Conservation (phyloP, 2,888 invertebrate genomes). For the Amphimallon solstitiale region DNA sequence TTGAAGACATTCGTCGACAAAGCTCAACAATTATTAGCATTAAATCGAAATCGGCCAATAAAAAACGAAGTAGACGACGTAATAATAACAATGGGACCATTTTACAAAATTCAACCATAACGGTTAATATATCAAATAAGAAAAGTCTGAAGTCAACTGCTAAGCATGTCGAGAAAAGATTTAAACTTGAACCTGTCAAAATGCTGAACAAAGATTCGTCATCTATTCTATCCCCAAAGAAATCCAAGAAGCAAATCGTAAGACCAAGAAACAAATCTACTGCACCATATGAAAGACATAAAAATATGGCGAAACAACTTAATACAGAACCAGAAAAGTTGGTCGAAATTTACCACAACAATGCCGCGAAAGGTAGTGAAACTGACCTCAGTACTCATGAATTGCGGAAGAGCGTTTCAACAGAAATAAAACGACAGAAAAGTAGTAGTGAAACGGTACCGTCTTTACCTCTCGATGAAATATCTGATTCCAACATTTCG, state of each 20-base stretch:
- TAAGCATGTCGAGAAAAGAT: slow-evolving; percentile 43
- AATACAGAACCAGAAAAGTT: slow-evolving; percentile 50
- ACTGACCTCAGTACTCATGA: slow-evolving; percentile 53
- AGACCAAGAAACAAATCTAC: slow-evolving; percentile 26
- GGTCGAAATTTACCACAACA: slow-evolving; percentile 62
- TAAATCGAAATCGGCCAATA: slow-evolving; percentile 36
- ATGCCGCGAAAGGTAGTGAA: slow-evolving; percentile 56
- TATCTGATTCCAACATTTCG: slow-evolving; percentile 11
- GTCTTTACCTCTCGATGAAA: slow-evolving; percentile 26
- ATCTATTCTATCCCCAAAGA: slow-evolving; percentile 33
- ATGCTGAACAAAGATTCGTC: slow-evolving; percentile 40
- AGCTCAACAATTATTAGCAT: slow-evolving; percentile 37
- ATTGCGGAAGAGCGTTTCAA: slow-evolving; percentile 13
- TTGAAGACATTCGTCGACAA: slow-evolving; percentile 12
- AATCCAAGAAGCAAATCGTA: slow-evolving; percentile 37
- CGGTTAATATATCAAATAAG: slow-evolving; percentile 37
- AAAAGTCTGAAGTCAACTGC: slow-evolving; percentile 44
- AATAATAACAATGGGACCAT: slow-evolving; percentile 19
- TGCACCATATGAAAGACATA: slow-evolving; percentile 9
- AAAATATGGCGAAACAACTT: slow-evolving; percentile 6
- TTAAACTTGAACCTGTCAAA: slow-evolving; percentile 38
- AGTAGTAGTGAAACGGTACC: slow-evolving; percentile 30
- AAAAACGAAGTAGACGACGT: slow-evolving; percentile 26
- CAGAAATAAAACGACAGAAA: slow-evolving; percentile 27
- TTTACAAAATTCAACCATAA: slow-evolving; percentile 40